Evolutionary conservation across 2,888 invertebrate species (phyloP), one percentile per base, ranked within the genome.

Genomic region (Lymantria dispar): DNA sequence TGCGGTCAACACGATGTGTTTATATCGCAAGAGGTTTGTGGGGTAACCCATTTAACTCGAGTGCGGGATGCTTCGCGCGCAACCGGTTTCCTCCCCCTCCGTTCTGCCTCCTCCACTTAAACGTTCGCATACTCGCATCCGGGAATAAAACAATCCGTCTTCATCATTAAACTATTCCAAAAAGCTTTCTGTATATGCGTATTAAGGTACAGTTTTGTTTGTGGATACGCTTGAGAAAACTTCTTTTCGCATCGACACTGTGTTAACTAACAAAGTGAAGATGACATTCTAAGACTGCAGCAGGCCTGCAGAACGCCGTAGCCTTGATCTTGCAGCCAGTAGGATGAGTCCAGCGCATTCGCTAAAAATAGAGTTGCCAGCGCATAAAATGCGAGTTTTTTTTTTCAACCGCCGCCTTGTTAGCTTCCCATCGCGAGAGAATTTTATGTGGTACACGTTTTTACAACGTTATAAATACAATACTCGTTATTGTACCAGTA

Each of bases 281-380:
- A 79, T 78, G 83, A 78, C 83, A 81, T 81, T 80, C 65, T 67
- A 58, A 62, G 62, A 57, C 56, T 61, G 72, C 71, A 66, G 68
- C 76, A 74, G 70, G 70, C 71, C 69, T 65, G 64, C 70, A 64
- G 62, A 63, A 62, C 75, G 66, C 59, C 70, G 80, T 83, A 88
- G 85, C 90, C 90, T 90, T 90, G 90, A 88, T 89, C 87, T 81
- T 87, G 85, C 81, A 82, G 76, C 87, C 87, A 86, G 85, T 86
- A 82, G 87, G 86, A 87, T 83, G 85, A 83, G 80, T 78, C 83
- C 82, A 78, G 75, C 72, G 75, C 76, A 69, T 68, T 69, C 70
- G 80, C 86, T 90, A 89, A 75, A 88, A 85, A 89, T 89, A 90
- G 87, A 80, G 65, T 60, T 70, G 76, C 64, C 79, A 70, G 72